Conservation (phyloP, 2,797 vertebrate genomes). For the Myotis daubentonii region DNA sequence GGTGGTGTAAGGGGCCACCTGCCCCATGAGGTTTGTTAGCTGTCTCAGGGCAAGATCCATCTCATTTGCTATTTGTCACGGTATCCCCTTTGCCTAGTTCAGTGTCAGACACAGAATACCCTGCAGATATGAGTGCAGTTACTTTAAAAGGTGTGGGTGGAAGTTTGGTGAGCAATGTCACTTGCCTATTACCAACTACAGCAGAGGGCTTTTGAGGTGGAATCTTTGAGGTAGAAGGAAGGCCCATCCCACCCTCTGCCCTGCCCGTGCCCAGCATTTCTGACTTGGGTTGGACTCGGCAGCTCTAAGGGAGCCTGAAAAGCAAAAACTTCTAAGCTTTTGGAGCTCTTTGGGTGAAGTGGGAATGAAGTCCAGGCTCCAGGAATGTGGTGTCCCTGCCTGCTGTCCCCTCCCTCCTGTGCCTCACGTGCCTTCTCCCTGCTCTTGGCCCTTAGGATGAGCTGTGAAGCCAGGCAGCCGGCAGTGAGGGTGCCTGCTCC, state of each 20-base stretch:
- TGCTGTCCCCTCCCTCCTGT: background rate
- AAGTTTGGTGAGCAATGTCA: background rate
- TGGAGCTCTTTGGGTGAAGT: background rate
- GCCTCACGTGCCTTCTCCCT: background rate
- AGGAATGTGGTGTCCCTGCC: background rate
- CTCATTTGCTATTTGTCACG: conserved; percentile 1
- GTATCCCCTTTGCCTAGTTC: background rate
- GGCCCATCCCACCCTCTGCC: background rate
- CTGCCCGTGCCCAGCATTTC: background rate
- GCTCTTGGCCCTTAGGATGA: background rate
- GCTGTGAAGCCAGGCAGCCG: background rate
- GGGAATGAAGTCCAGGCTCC: background rate
- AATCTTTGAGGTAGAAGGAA: background rate
- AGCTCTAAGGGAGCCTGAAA: background rate
- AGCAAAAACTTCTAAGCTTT: background rate
- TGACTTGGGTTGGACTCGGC: background rate
- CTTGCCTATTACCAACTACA: background rate
- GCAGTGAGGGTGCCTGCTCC: background rate
- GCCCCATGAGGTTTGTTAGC: background rate
- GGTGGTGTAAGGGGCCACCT: background rate
- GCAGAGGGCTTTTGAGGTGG: background rate
- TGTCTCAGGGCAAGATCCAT: background rate
- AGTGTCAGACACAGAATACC: background rate
- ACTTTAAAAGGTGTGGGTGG: background rate
- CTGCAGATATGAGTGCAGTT: background rate